These are phyloP conservation scores for Trogon surrucura DNA, from an alignment of 2,113 vertebrate genomes.

Conservation along the genomic window DNA sequence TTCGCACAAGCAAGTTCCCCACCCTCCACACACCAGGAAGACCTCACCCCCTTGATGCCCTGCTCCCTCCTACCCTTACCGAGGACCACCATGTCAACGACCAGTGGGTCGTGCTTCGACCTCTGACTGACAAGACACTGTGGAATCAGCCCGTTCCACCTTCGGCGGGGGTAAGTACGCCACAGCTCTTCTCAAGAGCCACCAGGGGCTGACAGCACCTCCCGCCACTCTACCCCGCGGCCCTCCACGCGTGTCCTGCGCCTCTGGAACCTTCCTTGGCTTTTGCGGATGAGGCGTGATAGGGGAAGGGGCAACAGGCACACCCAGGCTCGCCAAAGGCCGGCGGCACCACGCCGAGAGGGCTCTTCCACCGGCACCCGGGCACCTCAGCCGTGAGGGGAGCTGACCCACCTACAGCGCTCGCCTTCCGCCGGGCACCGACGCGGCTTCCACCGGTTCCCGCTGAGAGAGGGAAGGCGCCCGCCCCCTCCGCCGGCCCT, in stretches of 20 bases:
- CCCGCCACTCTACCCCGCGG: background rate
- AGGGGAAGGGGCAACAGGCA: accelerated
- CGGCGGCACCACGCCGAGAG: background rate
- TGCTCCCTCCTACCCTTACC: background rate
- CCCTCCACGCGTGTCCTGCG: background rate
- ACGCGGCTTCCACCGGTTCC: background rate
- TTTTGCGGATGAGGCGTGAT: background rate
- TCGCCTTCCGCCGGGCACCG: background rate
- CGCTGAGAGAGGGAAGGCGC: background rate
- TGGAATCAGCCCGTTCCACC: background rate
- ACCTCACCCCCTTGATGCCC: accelerated
- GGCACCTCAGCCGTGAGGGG: background rate
- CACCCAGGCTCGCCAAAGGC: background rate
- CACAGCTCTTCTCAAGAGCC: background rate
- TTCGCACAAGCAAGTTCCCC: accelerated
- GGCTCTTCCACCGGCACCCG: no score
- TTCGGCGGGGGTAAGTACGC: accelerated
- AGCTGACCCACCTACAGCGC: background rate
- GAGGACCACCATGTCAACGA: accelerated
- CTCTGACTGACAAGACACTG: accelerated
- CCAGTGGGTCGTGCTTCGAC: accelerated
- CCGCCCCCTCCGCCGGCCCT: background rate
- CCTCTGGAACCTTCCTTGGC: background rate
- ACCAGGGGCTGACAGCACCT: background rate
- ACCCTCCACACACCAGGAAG: accelerated